Conservation (phyloP, 2,113 vertebrate genomes). For the Ceyx cyanopectus region DNA sequence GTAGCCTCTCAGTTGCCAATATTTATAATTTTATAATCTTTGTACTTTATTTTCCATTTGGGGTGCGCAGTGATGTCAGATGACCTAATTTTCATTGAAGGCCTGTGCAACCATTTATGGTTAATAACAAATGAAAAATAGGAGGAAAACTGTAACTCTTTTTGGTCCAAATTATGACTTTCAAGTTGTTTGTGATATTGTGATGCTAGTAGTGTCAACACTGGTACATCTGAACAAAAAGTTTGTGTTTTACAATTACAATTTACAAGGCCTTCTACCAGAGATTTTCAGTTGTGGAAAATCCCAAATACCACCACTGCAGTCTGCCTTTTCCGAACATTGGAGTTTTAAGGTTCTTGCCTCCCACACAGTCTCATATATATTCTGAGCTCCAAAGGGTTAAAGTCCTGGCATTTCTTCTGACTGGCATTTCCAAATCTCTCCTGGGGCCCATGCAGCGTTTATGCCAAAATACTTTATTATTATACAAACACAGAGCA, state of each 20-base stretch:
- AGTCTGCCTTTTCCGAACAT: not conserved
- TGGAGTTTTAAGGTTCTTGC: not conserved
- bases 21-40: not conserved
- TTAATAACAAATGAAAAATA: not conserved
- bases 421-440: not conserved
- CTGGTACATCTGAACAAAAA: not conserved
- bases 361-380: not conserved
- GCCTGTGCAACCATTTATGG: not conserved
- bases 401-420: not conserved
- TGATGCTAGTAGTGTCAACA: not conserved
- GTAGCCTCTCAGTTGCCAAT: not conserved
- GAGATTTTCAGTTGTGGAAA: not conserved
- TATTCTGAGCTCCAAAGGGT: not conserved
- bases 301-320: not conserved
- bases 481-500: slow-evolving; percentile 4
- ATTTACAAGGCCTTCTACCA: not conserved
- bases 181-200: not conserved
- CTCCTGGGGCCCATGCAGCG: not conserved
- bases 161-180: not conserved
- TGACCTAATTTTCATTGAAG: not conserved
- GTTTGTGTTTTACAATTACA: not conserved
- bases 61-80: not conserved
- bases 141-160: accelerated
- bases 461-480: slow-evolving; percentile 18
- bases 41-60: not conserved